Percentiles rank a stretch among this genome's conserved stretches.
Conservation (phyloP, 2,888 invertebrate genomes). For the Drosophila emarginata region DNA sequence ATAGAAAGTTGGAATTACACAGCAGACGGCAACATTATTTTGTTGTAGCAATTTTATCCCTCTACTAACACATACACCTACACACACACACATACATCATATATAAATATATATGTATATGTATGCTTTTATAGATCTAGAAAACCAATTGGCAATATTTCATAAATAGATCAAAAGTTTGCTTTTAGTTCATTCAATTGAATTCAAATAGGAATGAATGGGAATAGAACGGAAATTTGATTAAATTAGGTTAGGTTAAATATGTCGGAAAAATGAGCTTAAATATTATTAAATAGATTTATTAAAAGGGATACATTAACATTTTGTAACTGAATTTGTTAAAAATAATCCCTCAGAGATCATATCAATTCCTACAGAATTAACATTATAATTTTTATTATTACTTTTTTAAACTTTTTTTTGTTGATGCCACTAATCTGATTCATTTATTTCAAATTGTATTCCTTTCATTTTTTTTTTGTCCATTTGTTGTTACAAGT, state of each 20-base stretch:
- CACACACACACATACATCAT: neutral
- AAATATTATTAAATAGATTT: too few species aligned
- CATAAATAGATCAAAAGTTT: neutral
- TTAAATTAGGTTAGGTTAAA: too few species aligned
- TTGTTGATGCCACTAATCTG: neutral
- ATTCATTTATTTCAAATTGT: neutral
- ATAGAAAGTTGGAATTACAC: neutral
- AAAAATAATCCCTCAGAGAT: too few species aligned
- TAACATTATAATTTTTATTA: neutral
- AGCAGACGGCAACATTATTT: neutral
- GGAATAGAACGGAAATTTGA: too few species aligned
- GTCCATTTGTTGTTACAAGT: neutral
- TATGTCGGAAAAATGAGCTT: too few species aligned
- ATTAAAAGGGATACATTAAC: too few species aligned
- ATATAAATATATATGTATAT: neutral
- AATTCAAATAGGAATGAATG: too few species aligned
- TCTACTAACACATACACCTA: neutral
- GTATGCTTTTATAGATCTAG: neutral
- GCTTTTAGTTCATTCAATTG: neutral
- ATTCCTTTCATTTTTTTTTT: slow-evolving; percentile 9
- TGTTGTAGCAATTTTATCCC: neutral
- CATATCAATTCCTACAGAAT: too few species aligned
- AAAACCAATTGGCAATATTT: neutral
- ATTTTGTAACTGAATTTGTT: too few species aligned
- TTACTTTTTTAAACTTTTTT: neutral